These are phyloP conservation scores for Diorhabda elongata DNA, from an alignment of 1,140 invertebrate species.

Conservation along the genomic window DNA sequence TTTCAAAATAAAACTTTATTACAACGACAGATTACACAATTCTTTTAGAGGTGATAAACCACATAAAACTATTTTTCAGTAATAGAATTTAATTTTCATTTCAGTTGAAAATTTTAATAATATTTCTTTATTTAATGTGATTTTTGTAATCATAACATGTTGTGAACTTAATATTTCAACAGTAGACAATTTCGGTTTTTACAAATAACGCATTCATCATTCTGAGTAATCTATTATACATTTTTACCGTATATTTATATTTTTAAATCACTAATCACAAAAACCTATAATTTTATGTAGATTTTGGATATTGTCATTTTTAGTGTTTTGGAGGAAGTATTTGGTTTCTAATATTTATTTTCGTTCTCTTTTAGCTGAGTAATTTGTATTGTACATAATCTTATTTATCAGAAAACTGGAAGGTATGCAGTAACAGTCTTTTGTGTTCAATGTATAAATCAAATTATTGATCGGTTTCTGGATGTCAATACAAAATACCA, in stretches of 20 bases:
- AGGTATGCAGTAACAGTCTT: no score
- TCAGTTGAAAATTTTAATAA: no score
- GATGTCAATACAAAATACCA: no score
- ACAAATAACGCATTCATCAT: neutral
- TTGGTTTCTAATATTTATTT: neutral
- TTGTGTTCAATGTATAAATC: no score
- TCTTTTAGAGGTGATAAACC: no score
- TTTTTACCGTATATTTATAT: conserved; percentile 20
- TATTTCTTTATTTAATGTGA: no score
- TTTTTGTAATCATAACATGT: neutral
- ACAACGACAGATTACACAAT: no score
- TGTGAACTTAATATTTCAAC: neutral
- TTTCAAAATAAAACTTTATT: no score
- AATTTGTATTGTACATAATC: neutral
- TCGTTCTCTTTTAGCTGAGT: neutral
- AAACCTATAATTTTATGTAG: conserved; percentile 14
- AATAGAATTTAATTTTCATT: no score
- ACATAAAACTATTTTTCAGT: no score
- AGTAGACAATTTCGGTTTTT: neutral
- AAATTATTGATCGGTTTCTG: no score
- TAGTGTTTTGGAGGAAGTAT: conserved; percentile 10
- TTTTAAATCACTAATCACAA: conserved; percentile 25
- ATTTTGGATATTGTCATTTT: conserved; percentile 27
- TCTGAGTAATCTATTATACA: conserved; percentile 25
- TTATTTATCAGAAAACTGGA: neutral